These are phyloP conservation scores for Pectinophora gossypiella DNA, from an alignment of 1,140 invertebrate species.

Conservation along the genomic window DNA sequence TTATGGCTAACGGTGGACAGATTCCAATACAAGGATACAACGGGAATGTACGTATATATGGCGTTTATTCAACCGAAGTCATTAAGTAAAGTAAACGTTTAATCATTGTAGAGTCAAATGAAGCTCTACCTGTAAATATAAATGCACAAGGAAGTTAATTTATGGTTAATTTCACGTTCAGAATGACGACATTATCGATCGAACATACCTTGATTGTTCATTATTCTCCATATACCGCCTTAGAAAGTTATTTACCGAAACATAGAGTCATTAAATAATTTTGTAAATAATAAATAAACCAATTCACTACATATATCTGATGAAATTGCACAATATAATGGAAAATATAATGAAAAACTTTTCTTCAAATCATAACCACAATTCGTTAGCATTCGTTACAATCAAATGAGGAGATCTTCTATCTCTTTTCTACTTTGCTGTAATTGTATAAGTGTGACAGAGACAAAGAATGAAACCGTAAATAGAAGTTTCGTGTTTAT, in stretches of 20 bases:
- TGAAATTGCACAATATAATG: constrained; percentile 47
- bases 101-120: too few species aligned
- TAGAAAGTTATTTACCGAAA: constrained; percentile 12
- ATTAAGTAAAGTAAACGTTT: too few species aligned
- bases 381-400: constrained; percentile 72
- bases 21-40: neutral
- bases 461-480: constrained; percentile 37
- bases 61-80: too few species aligned
- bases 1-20: constrained; percentile 46
- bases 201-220: constrained; percentile 61
- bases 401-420: constrained; percentile 46
- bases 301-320: constrained; percentile 24
- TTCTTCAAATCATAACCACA: constrained; percentile 48
- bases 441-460: constrained; percentile 21
- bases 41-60: too few species aligned
- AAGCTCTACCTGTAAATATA: too few species aligned
- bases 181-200: constrained; percentile 65
- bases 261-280: constrained; percentile 27
- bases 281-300: constrained; percentile 24
- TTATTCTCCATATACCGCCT: constrained; percentile 56
- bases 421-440: constrained; percentile 19
- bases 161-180: constrained; percentile 41
- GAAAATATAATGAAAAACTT: constrained; percentile 53
- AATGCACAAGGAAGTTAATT: constrained; percentile 14
- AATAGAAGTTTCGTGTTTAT: constrained; percentile 33